Base-by-base conservation (phyloP, 2,113 vertebrate species). In the Tyto alba region DNA sequence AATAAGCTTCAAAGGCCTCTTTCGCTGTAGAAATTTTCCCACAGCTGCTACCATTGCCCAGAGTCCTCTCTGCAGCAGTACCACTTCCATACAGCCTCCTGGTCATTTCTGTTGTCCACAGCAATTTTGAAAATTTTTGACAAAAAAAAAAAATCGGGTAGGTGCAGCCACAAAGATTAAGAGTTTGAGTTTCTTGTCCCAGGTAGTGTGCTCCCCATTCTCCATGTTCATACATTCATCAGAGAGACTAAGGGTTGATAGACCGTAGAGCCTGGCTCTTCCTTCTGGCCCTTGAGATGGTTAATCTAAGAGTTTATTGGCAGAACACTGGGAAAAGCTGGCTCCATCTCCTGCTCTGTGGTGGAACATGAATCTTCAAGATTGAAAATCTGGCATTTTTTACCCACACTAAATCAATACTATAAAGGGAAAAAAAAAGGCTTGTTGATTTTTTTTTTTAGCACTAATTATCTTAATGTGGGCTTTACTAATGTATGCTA, bases 321-420 rank as follows among this genome's bases (percentile, higher is more conserved):
- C 80, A 95, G 89, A 95, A 82, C 26, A 36, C 41, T 62, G 93
- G 59, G 87, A 89, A 92, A 71, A 93, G 84, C 94, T 96, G 95
- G 90, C 93, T 92, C 55, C 81, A 40, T 89, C 89, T 95, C 86
- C 66, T 1, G 27, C 77, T 91, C 89, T 91, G 92, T 95, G 89
- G 91, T 95, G 71, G 93, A 90, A 94, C 84, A 83, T 77, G 89
- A 79, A 87, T 95, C 77, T 93, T 73, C 45, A 88, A 53, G 81
- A 92, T 2, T 77, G 86, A 95, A 94, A 95, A 93, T 96, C 94
- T 95, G 94, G 91, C 62, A 4, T 88, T 95, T 95, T 89, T 95
- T 81, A 95, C 80, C 87, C 92, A 74, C 88, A 93, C 56, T 94
- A 93, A 94, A 73, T 96, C 85, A 95, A 64, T 93, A 85, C 91